Evolutionary conservation across 2,797 vertebrate species (phyloP).

Genomic region (Poliocrania exsul): DNA sequence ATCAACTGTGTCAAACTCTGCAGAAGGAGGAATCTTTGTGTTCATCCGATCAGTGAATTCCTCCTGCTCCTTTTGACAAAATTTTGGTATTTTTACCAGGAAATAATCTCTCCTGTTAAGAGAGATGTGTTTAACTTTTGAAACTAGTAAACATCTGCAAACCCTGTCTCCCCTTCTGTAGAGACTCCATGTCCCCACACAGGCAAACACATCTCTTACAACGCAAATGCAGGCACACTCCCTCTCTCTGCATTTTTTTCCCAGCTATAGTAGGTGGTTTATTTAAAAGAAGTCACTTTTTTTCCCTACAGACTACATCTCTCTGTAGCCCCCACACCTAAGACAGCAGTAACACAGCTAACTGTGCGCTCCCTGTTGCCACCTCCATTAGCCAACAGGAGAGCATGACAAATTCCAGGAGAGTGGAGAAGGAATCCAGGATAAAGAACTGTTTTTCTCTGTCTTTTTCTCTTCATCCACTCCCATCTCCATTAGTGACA

Average conservation of each 20-base stretch:
- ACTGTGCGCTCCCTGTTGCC: conserved; percentile 61
- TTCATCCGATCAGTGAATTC: neutral
- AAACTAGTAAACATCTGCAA: neutral
- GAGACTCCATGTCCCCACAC: neutral
- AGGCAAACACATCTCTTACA: neutral
- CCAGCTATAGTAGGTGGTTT: neutral
- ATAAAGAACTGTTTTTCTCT: conserved; percentile 62
- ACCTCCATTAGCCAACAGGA: conserved; percentile 72
- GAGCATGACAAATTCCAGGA: conserved; percentile 80
- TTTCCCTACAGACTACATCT: neutral
- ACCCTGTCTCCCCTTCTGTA: neutral
- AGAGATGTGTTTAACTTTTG: neutral
- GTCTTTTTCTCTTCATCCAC: conserved; percentile 46
- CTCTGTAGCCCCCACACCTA: neutral
- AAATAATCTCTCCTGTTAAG: neutral
- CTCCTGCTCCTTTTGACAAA: neutral
- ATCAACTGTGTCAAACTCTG: neutral
- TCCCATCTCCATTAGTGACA: conserved; percentile 56
- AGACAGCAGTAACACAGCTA: conserved; percentile 70
- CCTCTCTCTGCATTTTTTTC: neutral
- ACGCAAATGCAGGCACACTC: neutral
- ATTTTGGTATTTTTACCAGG: neutral
- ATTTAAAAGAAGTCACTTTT: neutral
- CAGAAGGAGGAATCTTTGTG: neutral
- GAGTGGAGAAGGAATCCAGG: conserved; percentile 74